A percentile compares a stretch with the other conserved stretches of the same genome.
These are phyloP conservation scores for Tragelaphus strepsiceros DNA, from an alignment of 2,113 vertebrate species.

Conservation along the genomic window DNA sequence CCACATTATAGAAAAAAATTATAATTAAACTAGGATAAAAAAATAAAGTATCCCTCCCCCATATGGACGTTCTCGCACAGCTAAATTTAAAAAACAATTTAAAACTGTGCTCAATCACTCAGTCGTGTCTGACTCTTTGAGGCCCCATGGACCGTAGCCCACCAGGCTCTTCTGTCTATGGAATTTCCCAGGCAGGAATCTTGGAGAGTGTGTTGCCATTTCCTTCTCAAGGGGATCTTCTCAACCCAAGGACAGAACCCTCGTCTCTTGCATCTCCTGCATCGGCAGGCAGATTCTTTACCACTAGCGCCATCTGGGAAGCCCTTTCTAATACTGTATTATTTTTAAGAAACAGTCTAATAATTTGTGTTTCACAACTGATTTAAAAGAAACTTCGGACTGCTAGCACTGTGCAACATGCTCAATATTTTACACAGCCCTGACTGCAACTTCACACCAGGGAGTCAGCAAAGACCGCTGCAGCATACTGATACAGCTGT, in stretches of 20 bases:
- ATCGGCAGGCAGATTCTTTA: neutral
- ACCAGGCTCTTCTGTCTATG: neutral
- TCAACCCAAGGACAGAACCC: neutral
- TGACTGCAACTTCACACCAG: neutral
- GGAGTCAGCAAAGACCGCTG: neutral
- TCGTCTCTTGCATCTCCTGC: neutral
- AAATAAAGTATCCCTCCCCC: neutral
- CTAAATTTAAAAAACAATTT: neutral
- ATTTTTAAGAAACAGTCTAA: neutral
- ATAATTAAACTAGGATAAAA: neutral
- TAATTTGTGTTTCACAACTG: neutral
- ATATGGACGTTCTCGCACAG: neutral
- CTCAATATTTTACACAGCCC: rapidly evolving
- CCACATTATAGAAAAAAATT: neutral
- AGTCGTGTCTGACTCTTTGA: neutral
- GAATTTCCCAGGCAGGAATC: neutral
- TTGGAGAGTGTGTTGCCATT: neutral
- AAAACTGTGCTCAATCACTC: neutral
- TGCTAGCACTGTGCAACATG: neutral
- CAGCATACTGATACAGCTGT: no score
- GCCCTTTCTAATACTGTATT: neutral
- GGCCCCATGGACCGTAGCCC: neutral
- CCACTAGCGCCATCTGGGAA: neutral
- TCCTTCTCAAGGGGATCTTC: neutral
- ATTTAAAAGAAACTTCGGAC: neutral